Conservation (phyloP, 1,140 invertebrate genomes). For the Temnothorax longispinosus region DNA sequence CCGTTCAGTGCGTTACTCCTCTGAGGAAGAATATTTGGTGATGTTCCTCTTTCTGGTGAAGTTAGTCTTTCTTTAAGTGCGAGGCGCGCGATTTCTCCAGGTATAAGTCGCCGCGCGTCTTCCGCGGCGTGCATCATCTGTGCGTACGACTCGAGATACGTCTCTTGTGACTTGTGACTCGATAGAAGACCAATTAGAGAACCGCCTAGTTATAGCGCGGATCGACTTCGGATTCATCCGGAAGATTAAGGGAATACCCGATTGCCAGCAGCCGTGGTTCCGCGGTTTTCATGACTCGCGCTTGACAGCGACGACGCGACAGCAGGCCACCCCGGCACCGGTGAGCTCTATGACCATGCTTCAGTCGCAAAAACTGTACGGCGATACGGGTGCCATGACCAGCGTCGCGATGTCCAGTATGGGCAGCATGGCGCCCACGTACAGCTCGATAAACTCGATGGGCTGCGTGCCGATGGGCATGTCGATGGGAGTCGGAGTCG, state of each 20-base stretch:
- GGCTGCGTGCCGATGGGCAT: slow-evolving; percentile 89
- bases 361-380: slow-evolving; percentile 86
- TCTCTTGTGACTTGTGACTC: slow-evolving; percentile 35
- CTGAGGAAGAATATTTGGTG: neutral
- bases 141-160: neutral
- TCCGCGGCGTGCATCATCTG: neutral
- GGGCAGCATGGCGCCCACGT: slow-evolving; percentile 90
- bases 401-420: slow-evolving; percentile 86
- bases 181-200: neutral
- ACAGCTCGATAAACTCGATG: slow-evolving; percentile 92
- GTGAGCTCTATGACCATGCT: slow-evolving; percentile 84
- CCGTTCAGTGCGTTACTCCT: slow-evolving; percentile 9
- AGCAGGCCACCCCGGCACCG: slow-evolving; percentile 70
- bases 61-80: neutral
- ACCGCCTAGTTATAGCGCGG: neutral
- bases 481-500: slow-evolving; percentile 88
- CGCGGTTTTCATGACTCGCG: slow-evolving; percentile 75
- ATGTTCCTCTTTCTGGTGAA: slow-evolving; percentile 35
- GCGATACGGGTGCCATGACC: slow-evolving; percentile 85
- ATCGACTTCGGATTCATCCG: neutral
- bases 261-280: slow-evolving; percentile 72
- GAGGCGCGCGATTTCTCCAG: neutral
- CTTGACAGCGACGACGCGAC: slow-evolving; percentile 74
- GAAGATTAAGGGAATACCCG: slow-evolving; percentile 71
- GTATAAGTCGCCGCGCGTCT: neutral